Percentiles rank a stretch among this genome's conserved stretches.
Conservation (phyloP, 2,797 vertebrate species). For the Semotilus atromaculatus region DNA sequence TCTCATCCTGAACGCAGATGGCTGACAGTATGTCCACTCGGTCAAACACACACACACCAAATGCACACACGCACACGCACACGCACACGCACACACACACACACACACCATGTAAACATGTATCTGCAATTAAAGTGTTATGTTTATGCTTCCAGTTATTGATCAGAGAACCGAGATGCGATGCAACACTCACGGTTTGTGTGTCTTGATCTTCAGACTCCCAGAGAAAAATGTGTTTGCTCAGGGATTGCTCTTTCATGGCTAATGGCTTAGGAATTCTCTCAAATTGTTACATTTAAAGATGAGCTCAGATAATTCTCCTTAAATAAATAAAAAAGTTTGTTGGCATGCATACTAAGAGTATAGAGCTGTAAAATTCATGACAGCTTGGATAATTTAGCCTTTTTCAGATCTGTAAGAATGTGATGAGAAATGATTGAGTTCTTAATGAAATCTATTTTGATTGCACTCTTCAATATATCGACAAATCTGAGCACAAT, state of each 20-base stretch:
- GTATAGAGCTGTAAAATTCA: background rate
- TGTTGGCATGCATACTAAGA: background rate
- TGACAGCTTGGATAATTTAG: background rate
- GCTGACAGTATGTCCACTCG: conserved; percentile 39
- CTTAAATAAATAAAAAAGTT: background rate
- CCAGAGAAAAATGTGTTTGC: background rate
- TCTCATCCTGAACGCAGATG: conserved; percentile 38
- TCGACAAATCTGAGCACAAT: background rate
- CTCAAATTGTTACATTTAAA: background rate
- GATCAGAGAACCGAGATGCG: background rate
- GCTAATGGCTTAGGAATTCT: background rate
- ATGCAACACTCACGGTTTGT: background rate
- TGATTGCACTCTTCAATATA: background rate
- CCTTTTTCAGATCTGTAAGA: background rate
- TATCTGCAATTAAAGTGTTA: conserved; percentile 1
- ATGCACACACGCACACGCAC: too few species aligned
- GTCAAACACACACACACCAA: background rate
- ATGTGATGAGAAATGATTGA: background rate
- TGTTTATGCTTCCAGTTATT: conserved; percentile 6
- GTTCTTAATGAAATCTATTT: background rate
- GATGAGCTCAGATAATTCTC: background rate
- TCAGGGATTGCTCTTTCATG: background rate
- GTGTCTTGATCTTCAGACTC: conserved; percentile 5
- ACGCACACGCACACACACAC: too few species aligned
- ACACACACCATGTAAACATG: background rate